Conservation (phyloP, 2,888 invertebrate genomes). For the Cataglyphis livida region DNA sequence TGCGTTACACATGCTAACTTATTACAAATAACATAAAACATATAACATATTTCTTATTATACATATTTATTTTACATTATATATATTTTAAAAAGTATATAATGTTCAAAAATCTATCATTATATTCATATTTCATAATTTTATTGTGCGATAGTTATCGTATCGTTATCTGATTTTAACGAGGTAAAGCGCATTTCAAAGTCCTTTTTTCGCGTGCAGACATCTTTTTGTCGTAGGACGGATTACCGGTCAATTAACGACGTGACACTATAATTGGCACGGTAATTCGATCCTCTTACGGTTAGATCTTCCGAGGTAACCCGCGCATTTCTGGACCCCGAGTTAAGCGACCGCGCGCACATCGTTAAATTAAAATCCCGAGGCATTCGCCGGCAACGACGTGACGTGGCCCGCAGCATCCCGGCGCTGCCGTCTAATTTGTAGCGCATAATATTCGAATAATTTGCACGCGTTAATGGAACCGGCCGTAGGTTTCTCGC, state of each 20-base stretch:
- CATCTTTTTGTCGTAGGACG: conserved; percentile 51
- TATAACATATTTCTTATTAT: background rate
- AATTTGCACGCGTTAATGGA: conserved; percentile 73
- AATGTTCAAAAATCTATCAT: conserved; percentile 9
- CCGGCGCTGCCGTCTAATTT: conserved; percentile 74
- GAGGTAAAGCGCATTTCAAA: conserved; percentile 52
- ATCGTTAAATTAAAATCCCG: conserved; percentile 80
- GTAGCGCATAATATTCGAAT: conserved; percentile 77
- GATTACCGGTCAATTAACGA: conserved; percentile 79
- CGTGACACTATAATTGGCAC: conserved; percentile 79
- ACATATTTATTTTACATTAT: background rate
- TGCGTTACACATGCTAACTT: background rate
- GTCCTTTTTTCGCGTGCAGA: conserved; percentile 41
- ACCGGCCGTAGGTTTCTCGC: conserved; percentile 47
- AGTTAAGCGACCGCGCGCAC: conserved; percentile 73
- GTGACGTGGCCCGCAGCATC: conserved; percentile 52
- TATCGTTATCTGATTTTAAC: conserved; percentile 29
- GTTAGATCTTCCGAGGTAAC: conserved; percentile 53
- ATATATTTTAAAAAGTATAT: background rate
- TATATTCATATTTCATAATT: background rate
- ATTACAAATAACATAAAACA: background rate
- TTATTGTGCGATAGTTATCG: background rate
- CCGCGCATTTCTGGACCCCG: conserved; percentile 55
- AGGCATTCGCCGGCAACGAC: conserved; percentile 61
- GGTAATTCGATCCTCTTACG: conserved; percentile 76